Conservation (phyloP, 2,797 vertebrate species). For the Molossus alvarezi region DNA sequence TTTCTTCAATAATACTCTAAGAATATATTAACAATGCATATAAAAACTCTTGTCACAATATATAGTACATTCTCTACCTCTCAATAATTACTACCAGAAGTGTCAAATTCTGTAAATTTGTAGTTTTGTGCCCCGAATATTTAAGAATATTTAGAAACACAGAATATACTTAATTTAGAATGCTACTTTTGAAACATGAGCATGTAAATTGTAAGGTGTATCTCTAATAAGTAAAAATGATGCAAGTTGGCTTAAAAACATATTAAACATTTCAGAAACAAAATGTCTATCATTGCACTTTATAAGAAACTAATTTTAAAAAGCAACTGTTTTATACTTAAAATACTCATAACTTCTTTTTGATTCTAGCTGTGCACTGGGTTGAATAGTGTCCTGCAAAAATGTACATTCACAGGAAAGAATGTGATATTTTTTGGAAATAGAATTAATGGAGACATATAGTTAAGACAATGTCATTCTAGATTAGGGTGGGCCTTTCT, state of each 20-base stretch:
- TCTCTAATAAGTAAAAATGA: neutral
- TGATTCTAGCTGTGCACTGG: neutral
- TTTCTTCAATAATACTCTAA: slow-evolving; percentile 30
- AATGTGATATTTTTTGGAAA: too few species aligned
- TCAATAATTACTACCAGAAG: neutral
- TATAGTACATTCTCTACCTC: neutral
- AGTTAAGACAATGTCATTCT: neutral
- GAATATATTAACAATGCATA: neutral
- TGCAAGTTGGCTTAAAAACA: neutral
- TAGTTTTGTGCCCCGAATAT: neutral
- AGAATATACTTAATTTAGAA: neutral
- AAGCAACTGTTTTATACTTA: neutral
- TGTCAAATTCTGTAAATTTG: neutral
- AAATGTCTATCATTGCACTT: neutral
- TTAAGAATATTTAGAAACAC: slow-evolving; percentile 47
- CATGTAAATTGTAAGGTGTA: neutral
- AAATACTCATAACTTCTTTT: neutral
- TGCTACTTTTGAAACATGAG: neutral
- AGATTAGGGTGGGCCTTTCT: neutral
- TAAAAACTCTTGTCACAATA: neutral
- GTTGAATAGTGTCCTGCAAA: too few species aligned
- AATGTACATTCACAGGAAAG: too few species aligned
- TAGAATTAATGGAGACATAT: neutral
- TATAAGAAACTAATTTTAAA: neutral
- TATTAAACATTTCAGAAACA: neutral